Evolutionary conservation across 1,140 invertebrate genomes (phyloP).

Genomic region (Lamellibrachia luymesi): DNA sequence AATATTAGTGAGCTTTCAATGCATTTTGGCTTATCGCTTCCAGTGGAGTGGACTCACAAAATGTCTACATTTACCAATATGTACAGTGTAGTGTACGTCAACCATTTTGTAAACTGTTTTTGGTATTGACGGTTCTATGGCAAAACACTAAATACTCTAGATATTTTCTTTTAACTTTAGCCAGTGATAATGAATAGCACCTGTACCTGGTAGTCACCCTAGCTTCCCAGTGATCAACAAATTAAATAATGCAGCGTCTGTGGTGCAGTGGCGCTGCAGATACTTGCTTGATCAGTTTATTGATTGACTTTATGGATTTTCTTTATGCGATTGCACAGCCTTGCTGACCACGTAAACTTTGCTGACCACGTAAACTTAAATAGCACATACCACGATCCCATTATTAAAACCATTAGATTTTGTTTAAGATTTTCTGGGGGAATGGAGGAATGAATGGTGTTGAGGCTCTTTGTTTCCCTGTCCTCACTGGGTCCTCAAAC

Average conservation of each 20-base stretch:
- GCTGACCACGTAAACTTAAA: not conserved
- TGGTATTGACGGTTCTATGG: too few species aligned
- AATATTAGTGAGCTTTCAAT: not conserved
- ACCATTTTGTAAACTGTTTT: too few species aligned
- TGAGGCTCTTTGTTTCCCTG: not conserved
- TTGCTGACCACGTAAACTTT: not conserved
- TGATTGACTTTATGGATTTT: not conserved
- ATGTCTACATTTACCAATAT: not conserved
- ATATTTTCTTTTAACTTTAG: not conserved
- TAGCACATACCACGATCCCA: not conserved
- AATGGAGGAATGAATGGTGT: not conserved
- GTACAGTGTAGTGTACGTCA: too few species aligned
- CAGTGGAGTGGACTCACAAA: not conserved
- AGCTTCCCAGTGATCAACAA: not conserved
- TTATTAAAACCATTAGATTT: not conserved
- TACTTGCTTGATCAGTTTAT: not conserved
- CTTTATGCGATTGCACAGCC: not conserved
- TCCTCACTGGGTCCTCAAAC: not conserved
- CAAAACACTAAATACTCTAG: not conserved
- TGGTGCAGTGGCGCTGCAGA: not conserved
- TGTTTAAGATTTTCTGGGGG: not conserved
- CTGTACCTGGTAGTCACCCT: not conserved
- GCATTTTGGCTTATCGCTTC: not conserved
- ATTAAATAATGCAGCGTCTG: not conserved
- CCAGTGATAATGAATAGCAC: not conserved